Evolutionary conservation across 1,140 invertebrate species (phyloP).

Genomic region (Rhyzopertha dominica): DNA sequence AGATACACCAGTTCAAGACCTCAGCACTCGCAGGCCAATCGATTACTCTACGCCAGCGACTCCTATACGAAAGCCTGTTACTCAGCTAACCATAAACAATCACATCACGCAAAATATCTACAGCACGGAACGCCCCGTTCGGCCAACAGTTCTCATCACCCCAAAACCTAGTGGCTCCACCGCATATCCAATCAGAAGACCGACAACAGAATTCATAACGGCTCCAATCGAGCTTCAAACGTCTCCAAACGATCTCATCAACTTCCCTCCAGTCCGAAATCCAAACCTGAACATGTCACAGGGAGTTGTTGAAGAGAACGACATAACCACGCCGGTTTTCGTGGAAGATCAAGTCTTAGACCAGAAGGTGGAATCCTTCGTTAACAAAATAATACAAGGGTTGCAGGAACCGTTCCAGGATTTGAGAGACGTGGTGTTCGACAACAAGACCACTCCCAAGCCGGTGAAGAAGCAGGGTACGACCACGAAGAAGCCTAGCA

Average conservation of each 20-base stretch:
- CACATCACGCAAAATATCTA: slow-evolving; percentile 51
- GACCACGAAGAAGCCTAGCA: slow-evolving; percentile 39
- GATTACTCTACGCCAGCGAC: no score
- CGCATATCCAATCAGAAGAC: slow-evolving; percentile 24
- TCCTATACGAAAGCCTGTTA: slow-evolving; percentile 43
- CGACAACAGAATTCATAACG: slow-evolving; percentile 20
- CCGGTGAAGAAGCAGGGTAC: slow-evolving; percentile 41
- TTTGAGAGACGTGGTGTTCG: slow-evolving; percentile 65
- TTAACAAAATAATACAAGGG: slow-evolving; percentile 75
- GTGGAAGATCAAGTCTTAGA: slow-evolving; percentile 69
- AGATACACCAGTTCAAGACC: no score
- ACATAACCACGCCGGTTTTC: slow-evolving; percentile 64
- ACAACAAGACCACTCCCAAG: slow-evolving; percentile 46
- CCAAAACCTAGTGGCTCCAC: slow-evolving; percentile 56
- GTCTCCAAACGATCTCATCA: slow-evolving; percentile 65
- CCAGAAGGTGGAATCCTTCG: slow-evolving; percentile 73
- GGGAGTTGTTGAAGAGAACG: slow-evolving; percentile 48
- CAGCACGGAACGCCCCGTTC: slow-evolving; percentile 46
- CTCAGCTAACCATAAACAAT: slow-evolving; percentile 53
- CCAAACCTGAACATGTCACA: slow-evolving; percentile 68
- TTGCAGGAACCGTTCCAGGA: slow-evolving; percentile 76
- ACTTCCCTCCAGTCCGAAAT: slow-evolving; percentile 78
- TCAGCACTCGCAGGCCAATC: no score
- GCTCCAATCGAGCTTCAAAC: slow-evolving; percentile 27
- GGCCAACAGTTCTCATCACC: slow-evolving; percentile 54